Evolutionary conservation across 2,113 vertebrate genomes (phyloP), one percentile per base, ranked within the genome.

Genomic region (Myodes glareolus): DNA sequence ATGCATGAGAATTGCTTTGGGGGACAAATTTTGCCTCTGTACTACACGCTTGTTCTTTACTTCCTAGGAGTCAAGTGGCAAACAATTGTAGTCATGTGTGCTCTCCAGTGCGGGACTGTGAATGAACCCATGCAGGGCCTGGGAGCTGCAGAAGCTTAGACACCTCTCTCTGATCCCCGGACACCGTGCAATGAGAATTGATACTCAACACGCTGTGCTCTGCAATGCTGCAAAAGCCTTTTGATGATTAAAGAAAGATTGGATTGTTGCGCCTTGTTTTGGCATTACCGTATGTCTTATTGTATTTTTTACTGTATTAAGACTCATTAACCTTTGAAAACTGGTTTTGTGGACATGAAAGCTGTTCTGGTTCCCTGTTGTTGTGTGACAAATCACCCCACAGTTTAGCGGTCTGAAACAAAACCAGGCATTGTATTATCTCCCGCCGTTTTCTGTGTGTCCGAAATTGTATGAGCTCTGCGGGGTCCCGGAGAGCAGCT

Each of bases 231-330:
- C 12, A 61, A 78, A 68, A 84, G 50, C 68, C 78, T 96, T 97
- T 33, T 92, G 68, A 92, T 72, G n/a, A 94, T 85, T 33, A 67
- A 96, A 94, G 63, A 92, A 90, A 90, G 92, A 68, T 10, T 68
- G 31, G 78, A 87, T 87, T 84, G 50, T 82, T 95, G 90, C 21
- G 17, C 73, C 65, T 87, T 92, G 85, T 89, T 92, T 94, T 84
- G 58, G 29, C 75, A 86, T 93, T 95, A 89, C 76, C 16, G 9
- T 52, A 63, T 55, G 68, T 88, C 89, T 97, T 95, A 84, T 58
- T 68, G 88, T 92, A 68, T 76, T 94, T 85, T 97, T 90, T 84
- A 88, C 52, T 92, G 45, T 82, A 73, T 93, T 96, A 95, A 86
- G 87, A 91, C 52, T 92, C 63, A 81, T 65, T 82, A 86, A 91